Conservation (phyloP, 1,140 invertebrate species). For the Drosophila seguyi region DNA sequence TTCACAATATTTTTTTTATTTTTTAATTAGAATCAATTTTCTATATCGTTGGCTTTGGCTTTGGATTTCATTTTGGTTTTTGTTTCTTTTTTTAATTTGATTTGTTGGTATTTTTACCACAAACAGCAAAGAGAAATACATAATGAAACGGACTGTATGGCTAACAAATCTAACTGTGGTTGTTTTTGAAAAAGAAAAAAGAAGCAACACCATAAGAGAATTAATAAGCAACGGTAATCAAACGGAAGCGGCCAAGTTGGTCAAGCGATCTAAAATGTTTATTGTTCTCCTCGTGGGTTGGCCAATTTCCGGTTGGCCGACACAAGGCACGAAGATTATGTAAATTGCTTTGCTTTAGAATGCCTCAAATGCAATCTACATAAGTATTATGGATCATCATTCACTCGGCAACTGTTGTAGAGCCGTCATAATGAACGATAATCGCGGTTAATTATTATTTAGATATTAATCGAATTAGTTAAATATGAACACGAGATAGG, state of each 20-base stretch:
- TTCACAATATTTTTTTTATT: conserved; percentile 51
- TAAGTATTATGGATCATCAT: conserved; percentile 44
- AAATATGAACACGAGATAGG: neutral
- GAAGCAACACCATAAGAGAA: conserved; percentile 16
- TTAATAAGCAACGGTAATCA: conserved; percentile 61
- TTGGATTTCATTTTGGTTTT: conserved; percentile 25
- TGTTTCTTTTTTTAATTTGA: conserved; percentile 45
- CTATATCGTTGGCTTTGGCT: conserved; percentile 11
- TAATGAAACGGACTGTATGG: conserved; percentile 28
- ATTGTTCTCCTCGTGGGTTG: conserved; percentile 46
- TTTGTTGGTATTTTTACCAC: conserved; percentile 53
- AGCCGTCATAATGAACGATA: conserved; percentile 38
- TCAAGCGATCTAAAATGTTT: conserved; percentile 26
- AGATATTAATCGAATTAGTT: conserved; percentile 26
- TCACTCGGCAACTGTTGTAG: conserved; percentile 21
- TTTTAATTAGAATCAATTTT: conserved; percentile 65
- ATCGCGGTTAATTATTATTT: conserved; percentile 22
- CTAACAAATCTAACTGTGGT: conserved; percentile 12
- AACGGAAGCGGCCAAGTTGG: conserved; percentile 70
- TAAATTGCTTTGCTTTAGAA: conserved; percentile 44
- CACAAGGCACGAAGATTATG: conserved; percentile 36
- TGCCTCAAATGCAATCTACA: conserved; percentile 41
- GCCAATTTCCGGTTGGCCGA: conserved; percentile 71
- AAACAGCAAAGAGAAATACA: conserved; percentile 18
- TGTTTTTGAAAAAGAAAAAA: conserved; percentile 9